Evolutionary conservation across 2,113 vertebrate species (phyloP).

Genomic region (Ophthalmolycus amberensis): DNA sequence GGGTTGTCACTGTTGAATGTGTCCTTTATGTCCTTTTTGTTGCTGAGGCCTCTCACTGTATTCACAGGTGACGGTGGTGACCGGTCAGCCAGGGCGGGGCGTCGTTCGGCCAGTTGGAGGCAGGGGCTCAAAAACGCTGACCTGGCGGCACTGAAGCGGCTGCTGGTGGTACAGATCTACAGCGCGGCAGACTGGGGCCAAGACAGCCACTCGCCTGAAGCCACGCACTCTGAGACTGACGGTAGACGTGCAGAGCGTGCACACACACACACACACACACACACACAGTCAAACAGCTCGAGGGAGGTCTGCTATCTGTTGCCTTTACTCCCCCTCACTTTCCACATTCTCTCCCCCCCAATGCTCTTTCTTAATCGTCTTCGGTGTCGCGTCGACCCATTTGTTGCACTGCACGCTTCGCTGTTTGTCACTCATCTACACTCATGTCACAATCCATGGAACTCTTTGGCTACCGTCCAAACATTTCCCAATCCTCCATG

Average conservation of each 20-base stretch:
- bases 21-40: not conserved
- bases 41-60: not conserved
- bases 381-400: conserved; percentile 16
- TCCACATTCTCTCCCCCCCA: not conserved
- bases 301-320: conserved; percentile 31
- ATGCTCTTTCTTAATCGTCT: conserved; percentile 16
- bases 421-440: conserved; percentile 26
- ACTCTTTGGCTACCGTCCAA: not conserved
- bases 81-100: conserved; percentile 83
- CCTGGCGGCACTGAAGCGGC: conserved; percentile 83
- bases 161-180: conserved; percentile 87
- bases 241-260: not conserved
- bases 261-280: not conserved
- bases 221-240: conserved; percentile 49
- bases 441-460: conserved; percentile 27
- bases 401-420: conserved; percentile 8
- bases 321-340: conserved; percentile 21
- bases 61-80: conserved; percentile 90
- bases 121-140: conserved; percentile 85
- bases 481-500: conserved; percentile 25
- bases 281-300: conserved; percentile 4
- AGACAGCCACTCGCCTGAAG: conserved; percentile 55
- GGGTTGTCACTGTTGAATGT: not conserved
- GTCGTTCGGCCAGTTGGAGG: conserved; percentile 85
- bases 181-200: conserved; percentile 67